These are phyloP conservation scores for Drosophila rubida DNA, from an alignment of 2,888 invertebrate genomes.

Conservation along the genomic window DNA sequence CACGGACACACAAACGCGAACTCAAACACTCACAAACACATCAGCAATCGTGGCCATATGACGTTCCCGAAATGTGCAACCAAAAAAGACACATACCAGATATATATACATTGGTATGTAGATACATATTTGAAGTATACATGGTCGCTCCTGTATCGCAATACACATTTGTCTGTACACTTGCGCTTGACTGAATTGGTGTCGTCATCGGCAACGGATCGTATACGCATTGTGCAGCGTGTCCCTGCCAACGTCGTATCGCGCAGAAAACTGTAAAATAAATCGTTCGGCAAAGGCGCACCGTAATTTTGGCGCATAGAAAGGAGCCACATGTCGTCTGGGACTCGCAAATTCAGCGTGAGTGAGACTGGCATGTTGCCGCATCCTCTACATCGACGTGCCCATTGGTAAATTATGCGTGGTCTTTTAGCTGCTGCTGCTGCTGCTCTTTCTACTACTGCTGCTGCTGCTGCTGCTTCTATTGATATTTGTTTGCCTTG, in stretches of 20 bases:
- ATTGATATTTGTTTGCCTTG: conserved; percentile 60
- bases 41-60: conserved; percentile 23
- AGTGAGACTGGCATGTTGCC: conserved; percentile 16
- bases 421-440: conserved; percentile 40
- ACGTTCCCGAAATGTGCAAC: conserved; percentile 37
- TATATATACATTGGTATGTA: conserved; percentile 4
- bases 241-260: no score
- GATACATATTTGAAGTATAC: conserved; percentile 11
- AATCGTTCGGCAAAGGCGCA: conserved; percentile 63
- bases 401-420: conserved; percentile 71
- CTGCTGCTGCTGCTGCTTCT: conserved; percentile 3
- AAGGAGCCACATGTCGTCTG: conserved; percentile 27
- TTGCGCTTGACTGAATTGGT: conserved; percentile 62
- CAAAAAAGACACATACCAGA: conserved; percentile 46
- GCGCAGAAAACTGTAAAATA: conserved; percentile 63
- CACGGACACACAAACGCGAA: neutral
- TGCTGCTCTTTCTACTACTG: conserved; percentile 35
- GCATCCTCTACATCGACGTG: conserved; percentile 19
- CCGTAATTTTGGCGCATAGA: conserved; percentile 58
- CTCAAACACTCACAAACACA: neutral
- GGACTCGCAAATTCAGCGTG: conserved; percentile 2
- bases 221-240: conserved; percentile 68
- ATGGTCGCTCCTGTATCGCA: conserved; percentile 30
- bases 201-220: conserved; percentile 39
- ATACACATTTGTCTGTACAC: conserved; percentile 54